phyloP scores from a whole-genome alignment of 2,797 vertebrate species.

The Ficedula albicollis region DNA sequence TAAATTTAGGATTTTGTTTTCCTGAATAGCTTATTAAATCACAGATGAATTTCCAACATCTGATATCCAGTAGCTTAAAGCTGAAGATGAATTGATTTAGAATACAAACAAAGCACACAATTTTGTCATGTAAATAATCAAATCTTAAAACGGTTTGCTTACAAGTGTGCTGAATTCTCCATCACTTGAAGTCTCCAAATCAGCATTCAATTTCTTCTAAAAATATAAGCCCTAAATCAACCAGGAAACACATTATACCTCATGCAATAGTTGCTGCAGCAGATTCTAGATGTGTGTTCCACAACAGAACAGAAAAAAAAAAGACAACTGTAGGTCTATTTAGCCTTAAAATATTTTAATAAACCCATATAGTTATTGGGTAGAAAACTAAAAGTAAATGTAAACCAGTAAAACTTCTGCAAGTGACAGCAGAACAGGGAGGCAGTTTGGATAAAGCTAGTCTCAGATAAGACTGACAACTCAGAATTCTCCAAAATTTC shows the following conservation, averaged over 20 bases:
- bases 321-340: background rate
- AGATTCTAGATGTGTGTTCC: background rate
- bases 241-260: background rate
- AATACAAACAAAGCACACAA: background rate
- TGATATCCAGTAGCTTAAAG: background rate
- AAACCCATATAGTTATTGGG: fast-evolving
- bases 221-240: background rate
- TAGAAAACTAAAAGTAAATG: fast-evolving
- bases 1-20: background rate
- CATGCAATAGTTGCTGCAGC: background rate
- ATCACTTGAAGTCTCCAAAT: background rate
- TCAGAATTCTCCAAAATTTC: background rate
- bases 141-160: background rate
- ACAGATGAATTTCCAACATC: background rate
- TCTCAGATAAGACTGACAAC: background rate
- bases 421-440: background rate
- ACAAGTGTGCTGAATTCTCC: background rate
- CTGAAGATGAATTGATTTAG: background rate
- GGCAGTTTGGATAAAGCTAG: background rate
- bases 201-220: background rate
- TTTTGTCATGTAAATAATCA: background rate
- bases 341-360: background rate
- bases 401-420: background rate
- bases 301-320: background rate
- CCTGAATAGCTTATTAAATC: background rate